phyloP scores from a whole-genome alignment of 2,888 invertebrate species.

The Stenodema calcarata region DNA sequence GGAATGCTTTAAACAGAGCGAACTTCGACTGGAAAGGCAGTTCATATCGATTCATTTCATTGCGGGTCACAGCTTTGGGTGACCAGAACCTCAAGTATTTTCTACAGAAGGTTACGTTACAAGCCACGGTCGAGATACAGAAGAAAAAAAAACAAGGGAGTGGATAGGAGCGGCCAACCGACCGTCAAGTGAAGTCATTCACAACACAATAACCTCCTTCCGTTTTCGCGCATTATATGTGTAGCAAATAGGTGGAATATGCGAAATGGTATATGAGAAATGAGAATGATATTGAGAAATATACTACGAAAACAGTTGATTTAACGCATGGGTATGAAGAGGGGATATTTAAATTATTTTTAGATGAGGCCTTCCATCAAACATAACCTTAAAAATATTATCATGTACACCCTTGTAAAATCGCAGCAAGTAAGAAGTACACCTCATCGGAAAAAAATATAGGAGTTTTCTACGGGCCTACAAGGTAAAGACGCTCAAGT shows the following conservation, averaged over 20 bases:
- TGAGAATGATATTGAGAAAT: not conserved
- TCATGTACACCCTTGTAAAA: not conserved
- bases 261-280: not conserved
- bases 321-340: not conserved
- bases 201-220: not conserved
- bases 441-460: not conserved
- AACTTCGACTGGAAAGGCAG: not conserved
- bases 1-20: not conserved
- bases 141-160: constrained; percentile 7
- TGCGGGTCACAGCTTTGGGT: not conserved
- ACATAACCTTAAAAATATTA: not conserved
- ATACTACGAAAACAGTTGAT: not conserved
- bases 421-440: not conserved
- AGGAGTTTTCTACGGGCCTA: not conserved
- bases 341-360: not conserved
- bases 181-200: not conserved
- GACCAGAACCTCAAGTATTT: not conserved
- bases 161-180: not conserved
- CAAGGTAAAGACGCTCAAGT: not conserved
- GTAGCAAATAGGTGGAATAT: not conserved
- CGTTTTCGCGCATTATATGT: not conserved
- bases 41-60: not conserved
- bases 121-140: not conserved
- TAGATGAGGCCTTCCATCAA: not conserved
- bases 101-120: constrained; percentile 13